Conservation (phyloP, 1,140 invertebrate species). For the Aphaenogaster floridana region DNA sequence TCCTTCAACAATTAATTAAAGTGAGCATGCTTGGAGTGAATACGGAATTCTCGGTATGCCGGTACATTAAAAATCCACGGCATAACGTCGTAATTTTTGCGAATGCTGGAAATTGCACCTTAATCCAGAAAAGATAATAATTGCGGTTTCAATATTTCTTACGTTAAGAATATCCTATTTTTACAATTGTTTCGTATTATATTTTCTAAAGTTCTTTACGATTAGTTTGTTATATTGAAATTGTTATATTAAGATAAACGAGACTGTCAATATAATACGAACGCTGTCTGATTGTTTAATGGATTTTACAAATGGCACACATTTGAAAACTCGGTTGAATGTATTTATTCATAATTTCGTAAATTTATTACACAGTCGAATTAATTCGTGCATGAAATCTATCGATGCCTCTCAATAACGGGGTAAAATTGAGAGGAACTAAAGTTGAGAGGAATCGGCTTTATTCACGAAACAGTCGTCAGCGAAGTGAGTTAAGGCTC, state of each 20-base stretch:
- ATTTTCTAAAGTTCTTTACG: background rate
- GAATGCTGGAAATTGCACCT: conserved; percentile 32
- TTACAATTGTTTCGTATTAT: background rate
- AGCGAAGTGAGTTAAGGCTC: conserved; percentile 42
- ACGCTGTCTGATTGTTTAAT: background rate
- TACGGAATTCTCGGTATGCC: conserved; percentile 61
- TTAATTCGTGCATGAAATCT: conserved; percentile 33
- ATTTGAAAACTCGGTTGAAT: background rate
- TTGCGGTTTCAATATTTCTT: conserved; percentile 16
- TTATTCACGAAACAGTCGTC: conserved; percentile 50
- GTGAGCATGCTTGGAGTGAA: conserved; percentile 48
- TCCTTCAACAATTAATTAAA: conserved; percentile 62
- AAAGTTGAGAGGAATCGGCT: conserved; percentile 49
- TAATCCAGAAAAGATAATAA: conserved; percentile 38
- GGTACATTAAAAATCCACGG: conserved; percentile 56
- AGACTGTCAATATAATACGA: background rate
- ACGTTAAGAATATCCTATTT: background rate
- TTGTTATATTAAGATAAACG: background rate
- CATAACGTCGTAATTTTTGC: conserved; percentile 52
- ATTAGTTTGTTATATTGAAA: background rate
- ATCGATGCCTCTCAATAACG: conserved; percentile 12
- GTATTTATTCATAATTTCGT: conserved; percentile 36
- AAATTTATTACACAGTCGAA: background rate
- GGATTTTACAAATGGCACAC: background rate
- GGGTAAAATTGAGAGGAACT: conserved; percentile 28